A percentile compares a stretch with the other conserved stretches of the same genome.
Conservation (phyloP, 2,113 vertebrate species). For the Megaleporinus macrocephalus region DNA sequence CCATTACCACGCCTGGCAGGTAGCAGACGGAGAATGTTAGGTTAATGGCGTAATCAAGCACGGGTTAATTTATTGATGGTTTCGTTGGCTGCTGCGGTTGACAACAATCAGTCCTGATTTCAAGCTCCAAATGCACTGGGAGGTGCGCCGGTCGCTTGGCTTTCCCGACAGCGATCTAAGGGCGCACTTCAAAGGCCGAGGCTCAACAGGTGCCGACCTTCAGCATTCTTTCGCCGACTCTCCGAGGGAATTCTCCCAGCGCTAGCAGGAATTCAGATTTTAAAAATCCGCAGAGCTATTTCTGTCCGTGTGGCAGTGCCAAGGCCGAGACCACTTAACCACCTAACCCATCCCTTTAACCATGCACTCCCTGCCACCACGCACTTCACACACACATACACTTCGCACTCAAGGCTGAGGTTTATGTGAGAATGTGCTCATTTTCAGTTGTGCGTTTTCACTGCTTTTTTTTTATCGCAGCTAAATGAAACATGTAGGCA, state of each 20-base stretch:
- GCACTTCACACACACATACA: constrained; percentile 29
- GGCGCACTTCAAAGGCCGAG: constrained; percentile 35
- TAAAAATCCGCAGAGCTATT: constrained; percentile 41
- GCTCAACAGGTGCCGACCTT: constrained; percentile 48
- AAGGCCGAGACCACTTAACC: constrained; percentile 50
- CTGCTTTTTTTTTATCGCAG: constrained; percentile 2
- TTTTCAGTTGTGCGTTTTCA: constrained; percentile 30
- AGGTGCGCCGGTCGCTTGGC: constrained; percentile 32
- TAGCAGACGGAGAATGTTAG: constrained; percentile 53
- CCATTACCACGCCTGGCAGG: constrained; percentile 51
- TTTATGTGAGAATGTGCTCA: constrained; percentile 24
- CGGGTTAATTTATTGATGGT: constrained; percentile 48
- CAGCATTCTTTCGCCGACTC: constrained; percentile 31
- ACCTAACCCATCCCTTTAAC: constrained; percentile 50
- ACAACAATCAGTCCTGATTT: constrained; percentile 45
- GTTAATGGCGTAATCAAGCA: constrained; percentile 54
- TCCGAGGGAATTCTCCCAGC: constrained; percentile 26
- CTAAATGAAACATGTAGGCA: neutral
- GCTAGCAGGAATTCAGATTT: constrained; percentile 39
- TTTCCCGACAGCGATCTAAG: constrained; percentile 21
- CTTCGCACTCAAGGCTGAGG: constrained; percentile 22
- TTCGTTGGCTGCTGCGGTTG: constrained; percentile 42
- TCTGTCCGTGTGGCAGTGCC: constrained; percentile 32
- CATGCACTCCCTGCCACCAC: constrained; percentile 36
- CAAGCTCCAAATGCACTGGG: constrained; percentile 21